These are phyloP conservation scores for Platyrinchus mystaceus DNA, from an alignment of 2,797 vertebrate species.

Conservation along the genomic window DNA sequence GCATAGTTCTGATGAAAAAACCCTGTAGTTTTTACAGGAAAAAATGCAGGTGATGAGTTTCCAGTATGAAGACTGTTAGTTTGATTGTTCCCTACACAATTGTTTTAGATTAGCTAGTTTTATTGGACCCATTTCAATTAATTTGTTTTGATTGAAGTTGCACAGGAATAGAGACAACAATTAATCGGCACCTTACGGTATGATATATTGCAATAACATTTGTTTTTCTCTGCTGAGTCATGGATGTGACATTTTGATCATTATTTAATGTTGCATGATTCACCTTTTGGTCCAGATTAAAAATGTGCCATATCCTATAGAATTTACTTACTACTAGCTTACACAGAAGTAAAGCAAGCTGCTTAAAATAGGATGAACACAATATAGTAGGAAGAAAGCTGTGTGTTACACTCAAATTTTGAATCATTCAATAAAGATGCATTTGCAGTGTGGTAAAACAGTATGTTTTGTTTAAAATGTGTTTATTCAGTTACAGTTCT, in stretches of 20 bases:
- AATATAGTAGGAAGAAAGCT: background rate
- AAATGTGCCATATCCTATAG: background rate
- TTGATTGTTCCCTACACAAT: background rate
- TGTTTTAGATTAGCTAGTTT: background rate
- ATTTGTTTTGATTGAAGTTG: constrained; percentile 7
- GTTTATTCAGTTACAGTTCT: background rate
- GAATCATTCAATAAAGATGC: background rate
- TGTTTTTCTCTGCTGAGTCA: constrained; percentile 8
- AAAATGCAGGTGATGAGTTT: background rate
- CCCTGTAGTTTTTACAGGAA: background rate
- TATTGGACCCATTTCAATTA: background rate
- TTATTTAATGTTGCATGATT: background rate
- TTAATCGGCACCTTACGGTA: background rate
- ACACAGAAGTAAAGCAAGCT: background rate
- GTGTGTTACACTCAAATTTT: background rate
- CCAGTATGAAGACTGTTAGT: background rate
- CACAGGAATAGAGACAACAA: background rate
- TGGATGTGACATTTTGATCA: background rate
- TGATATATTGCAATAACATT: background rate
- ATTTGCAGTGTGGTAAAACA: background rate
- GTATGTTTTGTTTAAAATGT: background rate
- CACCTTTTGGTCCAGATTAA: background rate
- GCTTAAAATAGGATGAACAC: background rate
- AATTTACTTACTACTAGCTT: background rate
- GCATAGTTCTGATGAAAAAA: background rate